Conservation (phyloP, 2,888 invertebrate species). For the Nineta flava region DNA sequence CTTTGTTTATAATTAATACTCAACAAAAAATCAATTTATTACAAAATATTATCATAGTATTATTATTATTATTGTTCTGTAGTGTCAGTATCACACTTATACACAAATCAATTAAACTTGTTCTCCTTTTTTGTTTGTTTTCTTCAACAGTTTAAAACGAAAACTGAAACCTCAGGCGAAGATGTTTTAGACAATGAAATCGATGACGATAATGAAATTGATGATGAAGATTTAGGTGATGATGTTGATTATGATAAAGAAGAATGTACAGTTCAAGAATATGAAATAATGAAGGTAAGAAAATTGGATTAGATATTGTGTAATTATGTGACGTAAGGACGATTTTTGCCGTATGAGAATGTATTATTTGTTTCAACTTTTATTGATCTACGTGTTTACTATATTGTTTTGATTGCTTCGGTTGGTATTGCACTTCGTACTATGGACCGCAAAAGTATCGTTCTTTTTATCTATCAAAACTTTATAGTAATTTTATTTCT, state of each 20-base stretch:
- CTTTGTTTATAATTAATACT: too few relatives aligned
- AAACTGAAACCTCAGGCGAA: background rate
- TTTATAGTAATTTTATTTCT: too few relatives aligned
- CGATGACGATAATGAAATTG: slow-evolving; percentile 16
- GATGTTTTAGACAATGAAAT: slow-evolving; percentile 23
- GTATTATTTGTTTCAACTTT: too few relatives aligned
- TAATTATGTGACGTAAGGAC: slow-evolving; percentile 2
- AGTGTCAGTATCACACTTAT: background rate
- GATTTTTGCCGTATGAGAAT: background rate
- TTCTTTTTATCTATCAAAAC: too few relatives aligned
- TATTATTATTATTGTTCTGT: too few relatives aligned
- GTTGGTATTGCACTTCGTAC: too few relatives aligned
- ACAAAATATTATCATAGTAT: too few relatives aligned
- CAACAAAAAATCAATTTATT: too few relatives aligned
- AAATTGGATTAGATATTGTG: slow-evolving; percentile 7
- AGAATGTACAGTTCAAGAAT: slow-evolving; percentile 46
- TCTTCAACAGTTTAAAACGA: background rate
- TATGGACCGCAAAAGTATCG: too few relatives aligned
- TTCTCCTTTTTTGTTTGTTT: background rate
- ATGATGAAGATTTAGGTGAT: slow-evolving; percentile 17
- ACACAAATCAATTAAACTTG: background rate
- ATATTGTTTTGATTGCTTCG: too few relatives aligned
- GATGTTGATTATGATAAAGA: slow-evolving; percentile 26
- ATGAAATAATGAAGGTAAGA: slow-evolving; percentile 48
- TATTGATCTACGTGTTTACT: too few relatives aligned